phyloP scores from a whole-genome alignment of 92 coral and sea anemone genomes.

The Zoanthus sansibaricus region DNA sequence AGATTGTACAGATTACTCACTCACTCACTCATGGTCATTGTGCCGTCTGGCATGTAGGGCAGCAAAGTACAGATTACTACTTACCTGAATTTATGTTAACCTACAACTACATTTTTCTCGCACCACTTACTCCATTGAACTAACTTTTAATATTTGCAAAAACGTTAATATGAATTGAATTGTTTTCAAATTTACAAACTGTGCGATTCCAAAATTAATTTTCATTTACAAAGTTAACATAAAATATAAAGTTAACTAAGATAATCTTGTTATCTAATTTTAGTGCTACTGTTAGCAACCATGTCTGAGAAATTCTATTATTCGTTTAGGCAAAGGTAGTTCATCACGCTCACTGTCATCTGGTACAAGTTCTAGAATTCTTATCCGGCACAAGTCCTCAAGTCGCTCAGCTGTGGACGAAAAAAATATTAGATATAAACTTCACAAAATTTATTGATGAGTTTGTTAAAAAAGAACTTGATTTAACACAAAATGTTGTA shows the following conservation, averaged over 20 bases:
- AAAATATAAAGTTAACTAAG: neutral
- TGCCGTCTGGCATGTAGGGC: no score
- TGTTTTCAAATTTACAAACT: neutral
- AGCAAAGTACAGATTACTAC: no score
- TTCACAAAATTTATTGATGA: no score
- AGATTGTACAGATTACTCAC: no score
- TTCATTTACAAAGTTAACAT: neutral
- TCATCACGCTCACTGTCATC: conserved; percentile 70
- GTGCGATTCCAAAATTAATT: neutral
- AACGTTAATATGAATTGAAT: neutral
- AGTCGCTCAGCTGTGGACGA: conserved; percentile 77
- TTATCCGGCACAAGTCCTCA: conserved; percentile 76
- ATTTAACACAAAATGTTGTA: no score
- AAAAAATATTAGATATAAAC: neutral
- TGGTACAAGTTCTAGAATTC: conserved; percentile 68
- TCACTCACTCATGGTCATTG: no score
- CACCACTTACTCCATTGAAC: no score
- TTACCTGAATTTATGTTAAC: no score
- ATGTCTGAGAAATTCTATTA: conserved; percentile 76
- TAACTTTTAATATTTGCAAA: neutral
- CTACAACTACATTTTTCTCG: no score
- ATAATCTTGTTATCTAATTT: neutral
- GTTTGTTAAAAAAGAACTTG: no score
- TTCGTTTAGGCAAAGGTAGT: conserved; percentile 78
- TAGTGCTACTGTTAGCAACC: conserved; percentile 13